Evolutionary conservation across 2,888 invertebrate genomes (phyloP).

Genomic region (Drosophila gaucha): DNA sequence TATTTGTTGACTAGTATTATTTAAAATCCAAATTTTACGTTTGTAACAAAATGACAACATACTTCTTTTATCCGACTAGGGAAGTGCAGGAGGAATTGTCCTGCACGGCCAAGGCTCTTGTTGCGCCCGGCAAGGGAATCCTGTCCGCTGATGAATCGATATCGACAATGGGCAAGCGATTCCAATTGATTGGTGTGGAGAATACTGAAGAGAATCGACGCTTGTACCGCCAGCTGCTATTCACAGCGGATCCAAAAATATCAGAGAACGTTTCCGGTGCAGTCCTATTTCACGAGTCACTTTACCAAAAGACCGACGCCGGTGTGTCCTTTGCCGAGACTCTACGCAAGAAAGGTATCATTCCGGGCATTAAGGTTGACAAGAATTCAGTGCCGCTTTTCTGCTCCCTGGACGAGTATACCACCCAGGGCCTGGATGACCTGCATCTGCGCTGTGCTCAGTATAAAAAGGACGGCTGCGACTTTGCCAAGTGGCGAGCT

Average conservation of each 20-base stretch:
- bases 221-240: constrained; percentile 94
- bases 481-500: constrained; percentile 99
- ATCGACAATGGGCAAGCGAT: constrained; percentile 85
- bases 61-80: constrained; percentile 92
- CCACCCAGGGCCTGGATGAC: constrained; percentile 98
- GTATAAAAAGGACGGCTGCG: constrained; percentile 98
- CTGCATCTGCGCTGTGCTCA: constrained; percentile 96
- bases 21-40: constrained; percentile 38
- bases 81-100: constrained; percentile 95
- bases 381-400: constrained; percentile 96
- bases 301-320: constrained; percentile 97
- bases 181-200: constrained; percentile 93
- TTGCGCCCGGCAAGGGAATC: constrained; percentile 98
- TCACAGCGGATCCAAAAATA: constrained; percentile 90
- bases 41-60: constrained; percentile 87
- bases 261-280: constrained; percentile 96
- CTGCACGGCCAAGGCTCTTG: constrained; percentile 94
- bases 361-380: constrained; percentile 99
- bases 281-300: constrained; percentile 98
- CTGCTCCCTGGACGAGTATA: constrained; percentile 97
- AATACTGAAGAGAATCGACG: constrained; percentile 97
- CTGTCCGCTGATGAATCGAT: constrained; percentile 98
- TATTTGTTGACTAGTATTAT: not conserved
- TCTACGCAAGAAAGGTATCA: constrained; percentile 94
- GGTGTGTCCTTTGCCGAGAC: constrained; percentile 92